Evolutionary conservation across 2,888 invertebrate genomes (phyloP), one percentile per base, ranked within the genome.

Genomic region (Silvanus unidentatus): DNA sequence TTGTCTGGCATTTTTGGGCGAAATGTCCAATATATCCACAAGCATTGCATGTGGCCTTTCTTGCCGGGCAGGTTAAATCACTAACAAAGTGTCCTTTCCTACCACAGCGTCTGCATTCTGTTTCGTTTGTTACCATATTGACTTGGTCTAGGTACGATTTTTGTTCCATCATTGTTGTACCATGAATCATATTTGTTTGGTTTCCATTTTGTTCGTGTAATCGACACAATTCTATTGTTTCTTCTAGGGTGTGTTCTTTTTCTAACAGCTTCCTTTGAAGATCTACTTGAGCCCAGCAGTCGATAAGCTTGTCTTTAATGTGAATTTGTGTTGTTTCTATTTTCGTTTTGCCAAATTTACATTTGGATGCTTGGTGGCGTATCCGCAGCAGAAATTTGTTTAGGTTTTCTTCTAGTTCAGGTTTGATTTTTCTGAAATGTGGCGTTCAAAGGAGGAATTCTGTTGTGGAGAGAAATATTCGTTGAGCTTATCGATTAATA

Each of bases 311-410:
- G 40, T 58, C 53, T 36, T 53, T 55, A 16, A 58, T 43, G 32
- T 51, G 50, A 12, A 54, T 55, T 38, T 56, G 53, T 15, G 28
- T 6, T 9, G 49, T 46, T 22, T 50, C 38, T 38, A 45, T 29
- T 35, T 30, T 52, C 11, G 43, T 45, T 27, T 56, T 51, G 6
- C 48, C 55, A 49, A 61, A 64, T 36, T 48, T 34, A 48, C 61
- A 64, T 39, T 59, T 59, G 11, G 44, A 42, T 8, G 58, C 57
- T 49, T 64, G 64, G 16, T 59, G 48, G 14, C 61, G 44, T 9
- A 58, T 14, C 32, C 53, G 47, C 13, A 59, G 36, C 3, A 64
- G 16, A 47, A 55, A 62, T 30, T 62, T 59, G 13, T 52, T 49
- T 35, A 66, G 54, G 8, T 42, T 58, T 41, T 64, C 63, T 13